Evolutionary conservation across 2,797 vertebrate species (phyloP).

Genomic region (Graptemys geographica): DNA sequence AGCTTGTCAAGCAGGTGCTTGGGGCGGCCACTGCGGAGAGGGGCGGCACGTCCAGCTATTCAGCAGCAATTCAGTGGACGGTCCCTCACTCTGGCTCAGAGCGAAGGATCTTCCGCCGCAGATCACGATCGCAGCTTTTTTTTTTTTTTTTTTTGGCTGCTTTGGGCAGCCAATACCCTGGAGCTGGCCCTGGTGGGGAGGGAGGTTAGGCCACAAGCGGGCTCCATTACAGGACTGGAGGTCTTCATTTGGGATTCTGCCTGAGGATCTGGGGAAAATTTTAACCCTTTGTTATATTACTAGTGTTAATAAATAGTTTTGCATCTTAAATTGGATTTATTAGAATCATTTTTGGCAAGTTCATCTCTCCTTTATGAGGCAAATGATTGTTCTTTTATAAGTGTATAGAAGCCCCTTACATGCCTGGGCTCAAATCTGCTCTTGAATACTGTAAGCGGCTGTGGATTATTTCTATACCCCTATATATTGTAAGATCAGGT

Average conservation of each 20-base stretch:
- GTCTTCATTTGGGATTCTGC: background rate
- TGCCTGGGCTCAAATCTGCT: background rate
- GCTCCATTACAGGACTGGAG: background rate
- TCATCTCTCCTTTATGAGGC: background rate
- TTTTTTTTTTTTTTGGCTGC: no score
- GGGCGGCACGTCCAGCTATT: no score
- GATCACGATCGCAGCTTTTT: no score
- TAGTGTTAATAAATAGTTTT: background rate
- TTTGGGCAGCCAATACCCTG: no score
- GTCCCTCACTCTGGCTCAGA: no score
- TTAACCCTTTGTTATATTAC: background rate
- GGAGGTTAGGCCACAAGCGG: background rate
- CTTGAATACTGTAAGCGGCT: background rate
- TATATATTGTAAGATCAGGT: background rate
- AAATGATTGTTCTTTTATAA: background rate
- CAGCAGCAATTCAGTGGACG: no score
- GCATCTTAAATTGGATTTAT: background rate
- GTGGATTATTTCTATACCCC: background rate
- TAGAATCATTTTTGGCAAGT: background rate
- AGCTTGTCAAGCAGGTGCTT: no score
- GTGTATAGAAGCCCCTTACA: background rate
- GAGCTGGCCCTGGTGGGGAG: background rate
- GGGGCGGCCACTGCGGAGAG: no score
- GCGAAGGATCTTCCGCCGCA: no score
- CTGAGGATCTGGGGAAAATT: background rate